A percentile compares a stretch with the other conserved stretches of the same genome.
Evolutionary conservation across 2,888 invertebrate species (phyloP).

Genomic region (Criorhina ranunculi): DNA sequence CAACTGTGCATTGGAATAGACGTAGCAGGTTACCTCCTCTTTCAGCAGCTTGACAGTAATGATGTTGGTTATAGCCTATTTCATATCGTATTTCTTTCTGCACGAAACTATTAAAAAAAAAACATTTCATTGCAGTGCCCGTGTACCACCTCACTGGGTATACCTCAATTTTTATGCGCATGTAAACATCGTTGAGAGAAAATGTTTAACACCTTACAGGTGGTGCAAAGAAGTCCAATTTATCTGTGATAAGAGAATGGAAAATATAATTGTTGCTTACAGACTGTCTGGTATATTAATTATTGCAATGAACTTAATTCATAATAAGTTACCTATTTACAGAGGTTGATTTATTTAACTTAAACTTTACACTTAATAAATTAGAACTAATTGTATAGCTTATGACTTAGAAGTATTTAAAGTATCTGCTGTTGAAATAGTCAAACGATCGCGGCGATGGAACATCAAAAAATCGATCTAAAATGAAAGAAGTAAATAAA

Average conservation of each 20-base stretch:
- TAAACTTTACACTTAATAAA: slow-evolving; percentile 21
- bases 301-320: too few species aligned
- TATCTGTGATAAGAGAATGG: slow-evolving; percentile 43
- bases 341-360: slow-evolving; percentile 50
- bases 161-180: slow-evolving; percentile 43
- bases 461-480: slow-evolving; percentile 53
- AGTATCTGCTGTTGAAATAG: slow-evolving; percentile 60
- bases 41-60: slow-evolving; percentile 18
- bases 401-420: slow-evolving; percentile 69
- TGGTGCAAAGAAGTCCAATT: slow-evolving; percentile 36
- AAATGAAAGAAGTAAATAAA: background rate
- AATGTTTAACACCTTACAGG: slow-evolving; percentile 48
- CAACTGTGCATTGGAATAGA: slow-evolving; percentile 14
- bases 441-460: slow-evolving; percentile 55
- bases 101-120: slow-evolving; percentile 17
- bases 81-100: slow-evolving; percentile 33
- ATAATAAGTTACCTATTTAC: slow-evolving; percentile 47
- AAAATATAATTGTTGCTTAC: too few species aligned
- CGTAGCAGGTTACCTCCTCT: slow-evolving; percentile 31
- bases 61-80: slow-evolving; percentile 43
- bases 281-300: slow-evolving; percentile 2
- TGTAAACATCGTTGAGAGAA: slow-evolving; percentile 30
- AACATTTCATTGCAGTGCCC: slow-evolving; percentile 10
- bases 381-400: slow-evolving; percentile 22
- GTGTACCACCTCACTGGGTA: background rate